A percentile compares a stretch with the other conserved stretches of the same genome.
Evolutionary conservation across 2,888 invertebrate genomes (phyloP).

Genomic region (Scaptomyza tumidula): DNA sequence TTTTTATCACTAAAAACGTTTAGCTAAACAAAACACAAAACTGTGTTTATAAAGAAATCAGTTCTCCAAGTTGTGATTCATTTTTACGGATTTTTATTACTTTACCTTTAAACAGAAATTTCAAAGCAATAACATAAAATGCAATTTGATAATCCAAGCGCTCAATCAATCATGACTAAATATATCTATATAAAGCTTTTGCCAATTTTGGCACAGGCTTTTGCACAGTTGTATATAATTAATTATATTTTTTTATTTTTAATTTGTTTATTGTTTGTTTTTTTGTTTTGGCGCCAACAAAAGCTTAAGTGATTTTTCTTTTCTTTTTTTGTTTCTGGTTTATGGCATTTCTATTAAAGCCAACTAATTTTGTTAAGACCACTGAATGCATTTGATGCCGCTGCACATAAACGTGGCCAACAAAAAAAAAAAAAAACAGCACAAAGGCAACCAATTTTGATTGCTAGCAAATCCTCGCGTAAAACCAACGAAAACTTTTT

Average conservation of each 20-base stretch:
- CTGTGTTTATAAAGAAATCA: conserved; percentile 2
- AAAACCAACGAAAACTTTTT: conserved; percentile 59
- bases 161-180: conserved; percentile 17
- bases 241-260: conserved; percentile 35
- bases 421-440: neutral
- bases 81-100: conserved; percentile 23
- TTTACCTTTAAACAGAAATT: conserved; percentile 27
- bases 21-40: conserved; percentile 11
- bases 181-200: neutral
- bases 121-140: conserved; percentile 13
- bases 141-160: conserved; percentile 24
- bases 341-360: conserved; percentile 35
- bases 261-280: conserved; percentile 51
- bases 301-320: conserved; percentile 65
- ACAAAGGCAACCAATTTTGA: conserved; percentile 32
- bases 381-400: conserved; percentile 43
- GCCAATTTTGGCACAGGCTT: conserved; percentile 25
- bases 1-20: conserved; percentile 33
- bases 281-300: conserved; percentile 32
- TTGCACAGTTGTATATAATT: conserved; percentile 24
- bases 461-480: conserved; percentile 52
- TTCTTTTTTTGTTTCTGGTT: neutral
- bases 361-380: conserved; percentile 57
- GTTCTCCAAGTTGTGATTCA: conserved; percentile 31
- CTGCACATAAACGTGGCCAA: conserved; percentile 25